These are phyloP conservation scores for Drosophila funebris DNA, from an alignment of 1,140 invertebrate species.

Conservation along the genomic window DNA sequence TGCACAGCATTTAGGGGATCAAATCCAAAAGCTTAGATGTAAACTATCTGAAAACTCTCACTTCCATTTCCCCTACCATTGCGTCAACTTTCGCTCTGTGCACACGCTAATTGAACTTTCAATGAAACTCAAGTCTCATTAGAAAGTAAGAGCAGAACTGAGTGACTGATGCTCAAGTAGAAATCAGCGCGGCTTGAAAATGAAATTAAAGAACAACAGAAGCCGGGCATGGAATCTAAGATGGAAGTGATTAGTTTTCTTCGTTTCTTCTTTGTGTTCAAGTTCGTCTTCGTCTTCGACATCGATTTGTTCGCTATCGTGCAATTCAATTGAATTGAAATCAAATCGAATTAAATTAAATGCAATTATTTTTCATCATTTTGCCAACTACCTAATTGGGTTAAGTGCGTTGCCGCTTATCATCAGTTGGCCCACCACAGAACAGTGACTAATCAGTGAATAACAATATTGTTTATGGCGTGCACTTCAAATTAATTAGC, in stretches of 20 bases:
- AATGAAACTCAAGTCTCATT: conserved; percentile 75
- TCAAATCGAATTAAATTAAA: conserved; percentile 74
- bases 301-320: background rate
- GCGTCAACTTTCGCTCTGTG: conserved; percentile 70
- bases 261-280: conserved; percentile 22
- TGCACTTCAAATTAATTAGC: conserved; percentile 55
- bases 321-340: conserved; percentile 30
- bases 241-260: conserved; percentile 58
- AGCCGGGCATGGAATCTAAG: conserved; percentile 4
- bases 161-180: conserved; percentile 28
- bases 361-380: conserved; percentile 77
- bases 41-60: conserved; percentile 15
- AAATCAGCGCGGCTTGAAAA: conserved; percentile 48
- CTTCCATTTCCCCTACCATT: conserved; percentile 31
- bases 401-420: conserved; percentile 69
- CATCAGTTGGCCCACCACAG: conserved; percentile 37
- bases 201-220: conserved; percentile 57
- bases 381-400: conserved; percentile 67
- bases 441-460: conserved; percentile 59
- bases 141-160: conserved; percentile 75
- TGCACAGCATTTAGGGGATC: background rate
- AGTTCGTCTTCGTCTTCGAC: background rate
- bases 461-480: conserved; percentile 42
- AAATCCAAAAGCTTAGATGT: background rate
- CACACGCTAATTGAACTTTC: conserved; percentile 76